phyloP scores from a whole-genome alignment of 1,140 invertebrate species.

The Augochlora pura region DNA sequence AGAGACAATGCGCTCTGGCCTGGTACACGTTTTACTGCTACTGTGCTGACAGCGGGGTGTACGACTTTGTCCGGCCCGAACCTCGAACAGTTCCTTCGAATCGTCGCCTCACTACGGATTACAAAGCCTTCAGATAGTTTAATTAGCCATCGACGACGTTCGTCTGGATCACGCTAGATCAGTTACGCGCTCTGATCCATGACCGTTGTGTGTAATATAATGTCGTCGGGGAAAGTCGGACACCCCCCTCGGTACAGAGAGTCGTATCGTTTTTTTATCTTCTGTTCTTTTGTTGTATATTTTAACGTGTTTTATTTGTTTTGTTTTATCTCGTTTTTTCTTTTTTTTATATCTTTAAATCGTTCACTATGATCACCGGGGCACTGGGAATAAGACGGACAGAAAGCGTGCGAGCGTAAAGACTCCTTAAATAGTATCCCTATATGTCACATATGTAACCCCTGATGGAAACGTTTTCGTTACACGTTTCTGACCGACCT shows the following conservation, averaged over 20 bases:
- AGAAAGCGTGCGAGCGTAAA: conserved; percentile 75
- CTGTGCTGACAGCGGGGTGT: conserved; percentile 59
- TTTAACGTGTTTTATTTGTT: no score
- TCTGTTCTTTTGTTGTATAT: no score
- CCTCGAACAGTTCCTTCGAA: background rate
- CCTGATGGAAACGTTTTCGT: conserved; percentile 33
- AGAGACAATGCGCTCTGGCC: conserved; percentile 77
- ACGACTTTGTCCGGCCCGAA: conserved; percentile 49
- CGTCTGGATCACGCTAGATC: background rate
- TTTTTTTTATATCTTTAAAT: background rate
- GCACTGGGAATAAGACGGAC: conserved; percentile 64
- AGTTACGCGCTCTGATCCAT: no score
- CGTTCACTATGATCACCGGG: conserved; percentile 33
- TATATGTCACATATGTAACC: conserved; percentile 45
- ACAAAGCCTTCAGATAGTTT: conserved; percentile 1
- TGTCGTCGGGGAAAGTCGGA: conserved; percentile 43
- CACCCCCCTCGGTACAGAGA: conserved; percentile 64
- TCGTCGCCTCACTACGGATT: conserved; percentile 1
- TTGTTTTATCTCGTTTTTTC: background rate
- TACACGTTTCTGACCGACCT: background rate
- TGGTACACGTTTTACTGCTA: conserved; percentile 59
- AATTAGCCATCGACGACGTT: background rate
- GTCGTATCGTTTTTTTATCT: background rate
- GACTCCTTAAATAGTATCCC: conserved; percentile 59
- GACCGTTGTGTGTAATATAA: background rate